phyloP scores from a whole-genome alignment of 2,797 vertebrate genomes.

The Epinephelus coioides region DNA sequence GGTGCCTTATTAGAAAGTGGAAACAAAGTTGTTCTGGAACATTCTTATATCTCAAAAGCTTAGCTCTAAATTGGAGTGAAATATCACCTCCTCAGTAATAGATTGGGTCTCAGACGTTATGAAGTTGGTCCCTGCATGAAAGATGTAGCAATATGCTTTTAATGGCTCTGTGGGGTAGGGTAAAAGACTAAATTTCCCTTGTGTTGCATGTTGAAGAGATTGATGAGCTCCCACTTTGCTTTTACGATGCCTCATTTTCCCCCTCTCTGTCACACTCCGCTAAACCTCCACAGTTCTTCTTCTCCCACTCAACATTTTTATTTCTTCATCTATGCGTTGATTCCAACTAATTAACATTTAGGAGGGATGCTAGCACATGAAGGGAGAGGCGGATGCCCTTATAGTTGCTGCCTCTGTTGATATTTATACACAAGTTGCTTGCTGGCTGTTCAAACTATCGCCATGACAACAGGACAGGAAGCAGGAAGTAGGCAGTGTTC shows the following conservation, averaged over 20 bases:
- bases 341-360: slow-evolving; percentile 61
- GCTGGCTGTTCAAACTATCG: slow-evolving; percentile 49
- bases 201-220: slow-evolving; percentile 21
- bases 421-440: slow-evolving; percentile 42
- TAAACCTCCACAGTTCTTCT: slow-evolving; percentile 20
- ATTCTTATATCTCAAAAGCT: not conserved
- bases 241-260: slow-evolving; percentile 6
- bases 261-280: slow-evolving; percentile 1
- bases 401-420: slow-evolving; percentile 19
- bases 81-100: not conserved
- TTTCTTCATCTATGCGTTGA: slow-evolving; percentile 7
- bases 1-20: not conserved
- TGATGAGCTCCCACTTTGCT: slow-evolving; percentile 22
- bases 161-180: not conserved
- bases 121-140: not conserved
- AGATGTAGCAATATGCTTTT: slow-evolving; percentile 5
- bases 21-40: not conserved
- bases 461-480: slow-evolving; percentile 79
- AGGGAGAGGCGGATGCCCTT: slow-evolving; percentile 48
- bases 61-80: not conserved
- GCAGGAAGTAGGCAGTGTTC: slow-evolving; percentile 74
- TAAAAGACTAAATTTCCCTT: slow-evolving; percentile 26
- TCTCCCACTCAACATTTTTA: slow-evolving; percentile 40
- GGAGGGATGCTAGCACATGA: slow-evolving; percentile 24
- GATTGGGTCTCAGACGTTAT: slow-evolving; percentile 6